Evolutionary conservation across 2,113 vertebrate genomes (phyloP), one percentile per base, ranked within the genome.

Genomic region (Calonectris borealis): DNA sequence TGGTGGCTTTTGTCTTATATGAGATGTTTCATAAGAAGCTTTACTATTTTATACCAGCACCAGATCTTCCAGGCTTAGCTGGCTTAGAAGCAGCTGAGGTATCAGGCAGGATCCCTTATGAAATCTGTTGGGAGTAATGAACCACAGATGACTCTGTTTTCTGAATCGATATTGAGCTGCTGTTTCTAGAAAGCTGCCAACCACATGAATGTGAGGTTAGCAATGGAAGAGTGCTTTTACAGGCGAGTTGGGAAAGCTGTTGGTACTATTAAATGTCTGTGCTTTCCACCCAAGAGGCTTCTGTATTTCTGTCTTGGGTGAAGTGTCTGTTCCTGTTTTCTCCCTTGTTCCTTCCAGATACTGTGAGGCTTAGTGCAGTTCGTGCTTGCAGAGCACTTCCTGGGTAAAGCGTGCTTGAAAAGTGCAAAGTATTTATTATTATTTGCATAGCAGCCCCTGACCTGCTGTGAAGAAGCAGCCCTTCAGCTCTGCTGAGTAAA

Each of bases 371-470:
- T 38, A 10, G 42, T 11, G 62, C 32, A 15, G 80, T 36, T 85
- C 5, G 7, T 6, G 40, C 83, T 92, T 36, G 51, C 85, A 65
- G 90, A 95, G 65, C 51, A 48, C 49, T 94, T 48, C 62, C 62
- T 38, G 48, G 75, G 38, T 48, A 87, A 88, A 94, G 62, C 31
- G 0, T 73, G 88, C 97, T 96, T 87, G 94, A 93, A 84, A 96
- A 97, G 86, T 95, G 87, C 89, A 85, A 87, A 95, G 88, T 97
- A 91, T 97, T 97, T 97, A 95, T 93, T 93, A 69, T 87, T 93
- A 93, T 96, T 97, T 97, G 91, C 95, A 91, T 91, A 96, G 95
- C 93, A 93, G 86, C 82, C 87, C 85, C 95, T 97, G 89, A 95
- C 96, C 96, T 94, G 93, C 86, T 93, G 96, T 72, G 96, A 95